Percentiles rank a stretch among this genome's conserved stretches.
phyloP scores from a whole-genome alignment of 2,797 vertebrate genomes.

The Pseudocheirus occidentalis region DNA sequence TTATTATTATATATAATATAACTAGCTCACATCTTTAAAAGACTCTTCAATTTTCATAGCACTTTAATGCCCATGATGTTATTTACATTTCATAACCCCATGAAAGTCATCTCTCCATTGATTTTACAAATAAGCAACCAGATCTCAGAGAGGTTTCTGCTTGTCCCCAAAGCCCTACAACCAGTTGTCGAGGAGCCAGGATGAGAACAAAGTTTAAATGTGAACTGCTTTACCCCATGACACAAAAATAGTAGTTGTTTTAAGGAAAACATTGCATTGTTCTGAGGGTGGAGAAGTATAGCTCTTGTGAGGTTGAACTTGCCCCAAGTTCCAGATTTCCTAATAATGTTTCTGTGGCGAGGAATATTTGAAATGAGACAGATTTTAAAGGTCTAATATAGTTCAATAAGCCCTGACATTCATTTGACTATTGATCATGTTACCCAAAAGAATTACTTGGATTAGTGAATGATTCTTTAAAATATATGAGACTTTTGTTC shows the following conservation, averaged over 20 bases:
- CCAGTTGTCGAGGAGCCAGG: not conserved
- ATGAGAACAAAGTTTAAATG: not conserved
- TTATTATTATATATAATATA: no score
- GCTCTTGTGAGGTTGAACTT: not conserved
- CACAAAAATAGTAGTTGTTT: constrained; percentile 42
- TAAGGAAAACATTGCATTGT: not conserved
- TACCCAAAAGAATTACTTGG: constrained; percentile 30
- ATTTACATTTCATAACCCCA: not conserved
- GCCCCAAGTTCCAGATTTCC: not conserved
- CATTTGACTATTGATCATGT: not conserved
- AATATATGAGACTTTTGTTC: constrained; percentile 48
- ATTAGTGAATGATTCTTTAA: constrained; percentile 46
- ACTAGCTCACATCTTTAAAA: not conserved
- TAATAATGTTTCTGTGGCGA: not conserved
- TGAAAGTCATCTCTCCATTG: not conserved
- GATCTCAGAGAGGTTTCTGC: not conserved
- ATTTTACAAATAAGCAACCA: not conserved
- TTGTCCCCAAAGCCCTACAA: not conserved
- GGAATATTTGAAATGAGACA: not conserved
- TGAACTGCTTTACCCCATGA: not conserved
- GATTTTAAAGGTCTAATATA: not conserved
- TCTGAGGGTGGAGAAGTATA: not conserved
- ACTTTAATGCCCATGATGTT: not conserved
- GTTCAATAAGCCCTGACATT: not conserved
- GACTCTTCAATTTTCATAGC: not conserved